Base-by-base conservation (phyloP, 2,113 vertebrate genomes). In the Platichthys flesus region DNA sequence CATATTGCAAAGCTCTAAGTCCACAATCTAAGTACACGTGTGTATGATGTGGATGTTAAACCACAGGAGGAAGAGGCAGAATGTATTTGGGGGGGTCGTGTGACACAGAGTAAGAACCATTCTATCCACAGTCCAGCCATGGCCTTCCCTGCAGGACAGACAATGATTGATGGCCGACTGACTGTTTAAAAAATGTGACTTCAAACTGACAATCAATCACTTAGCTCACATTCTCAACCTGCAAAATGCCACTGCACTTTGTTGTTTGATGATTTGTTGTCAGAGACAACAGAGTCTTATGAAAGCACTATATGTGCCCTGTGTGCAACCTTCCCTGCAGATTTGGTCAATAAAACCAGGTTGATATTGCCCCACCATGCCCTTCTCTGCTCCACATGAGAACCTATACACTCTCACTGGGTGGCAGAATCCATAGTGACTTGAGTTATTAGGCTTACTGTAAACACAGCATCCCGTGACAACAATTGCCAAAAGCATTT, bases 121-220 rank as follows among this genome's bases (percentile, higher is more conserved):
- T 68, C 3, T 21, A 69, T 31, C 71, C 52, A 52, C 26, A n/a
- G 55, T 37, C 16, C 2, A 71, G 67, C 63, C 5, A 10, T 56
- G 40, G 58, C 56, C 21, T 60, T 85, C 67, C 60, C 72, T 56
- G 60, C 75, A 57, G 78, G 76, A 76, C 66, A 65, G 68, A 37
- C 59, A 69, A 52, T 89, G 90, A 93, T 78, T 85, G 88, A 91
- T 89, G 67, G 79, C 70, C 37, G 58, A 21, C 73, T 73, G 78
- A 68, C 74, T 83, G 76, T 80, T 81, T 85, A 74, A 92, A 83
- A 81, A 85, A 77, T 78, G 65, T 70, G 83, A 67, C 86, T 83
- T 85, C 76, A 72, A 76, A 65, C 84, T 88, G 83, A 91, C 88
- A 87, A 85, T 89, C 90, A 89, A 89, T 88, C 85, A 87, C 73